Evolutionary conservation across 2,797 vertebrate genomes (phyloP), one percentile per base, ranked within the genome.

Genomic region (Siniperca undulata): DNA sequence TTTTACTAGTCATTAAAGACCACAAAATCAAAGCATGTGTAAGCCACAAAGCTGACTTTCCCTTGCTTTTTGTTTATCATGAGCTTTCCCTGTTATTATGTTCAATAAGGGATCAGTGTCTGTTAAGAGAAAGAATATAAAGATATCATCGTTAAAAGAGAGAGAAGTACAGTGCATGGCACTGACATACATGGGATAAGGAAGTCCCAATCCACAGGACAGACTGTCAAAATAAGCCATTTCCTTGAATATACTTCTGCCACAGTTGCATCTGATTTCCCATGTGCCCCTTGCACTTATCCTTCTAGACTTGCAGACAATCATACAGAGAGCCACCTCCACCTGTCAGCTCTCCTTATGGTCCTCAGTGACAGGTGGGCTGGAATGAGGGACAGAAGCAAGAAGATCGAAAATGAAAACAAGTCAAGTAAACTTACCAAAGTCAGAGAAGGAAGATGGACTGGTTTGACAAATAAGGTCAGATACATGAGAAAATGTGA

Each of bases 231-330:
- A 88, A 82, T 77, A 84, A 85, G 36, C 61, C 50, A 67, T 62
- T 86, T 91, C 59, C 80, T 76, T 71, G 46, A 60, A 88, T 85
- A 67, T 70, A 73, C 67, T 83, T 80, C 66, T 74, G 78, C 76
- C 77, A 67, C 66, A 48, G 85, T 9, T 66, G 34, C 34, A 59
- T 89, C 82, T 89, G 87, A 94, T 93, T 91, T 92, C 89, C 89
- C 91, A 92, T 74, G 82, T 88, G 86, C 70, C 76, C 73, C 48
- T 8, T 72, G 74, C 44, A 74, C 77, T 80, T 68, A 68, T 83
- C 27, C 64, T 38, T 74, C 77, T 56, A 46, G 72, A 86, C 74
- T 72, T 61, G 56, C 61, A 80, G 68, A 40, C 83, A 78, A 74
- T 85, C 85, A 86, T 53, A 68, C 46, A 69, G 80, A 56, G 24